These are phyloP conservation scores for Pinna nobilis DNA, from an alignment of 1,140 invertebrate genomes.

Conservation along the genomic window DNA sequence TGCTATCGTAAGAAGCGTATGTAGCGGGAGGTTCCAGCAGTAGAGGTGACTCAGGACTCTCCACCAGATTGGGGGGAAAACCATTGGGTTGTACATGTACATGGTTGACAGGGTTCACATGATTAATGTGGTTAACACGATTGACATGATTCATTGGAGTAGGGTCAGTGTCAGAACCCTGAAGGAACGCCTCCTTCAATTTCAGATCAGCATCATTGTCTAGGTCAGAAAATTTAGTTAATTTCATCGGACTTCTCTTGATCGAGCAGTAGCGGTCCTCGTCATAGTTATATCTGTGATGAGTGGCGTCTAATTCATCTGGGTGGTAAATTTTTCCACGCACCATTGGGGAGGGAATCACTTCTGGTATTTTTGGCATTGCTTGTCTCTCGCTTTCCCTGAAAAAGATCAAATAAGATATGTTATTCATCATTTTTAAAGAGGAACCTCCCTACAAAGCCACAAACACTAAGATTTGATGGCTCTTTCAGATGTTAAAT, in stretches of 20 bases:
- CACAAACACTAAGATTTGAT: no score
- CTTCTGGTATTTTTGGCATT: constrained; percentile 19
- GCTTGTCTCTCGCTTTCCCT: constrained; percentile 32
- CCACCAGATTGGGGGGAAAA: constrained; percentile 21
- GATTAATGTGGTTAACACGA: no score
- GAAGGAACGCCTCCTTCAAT: constrained; percentile 49
- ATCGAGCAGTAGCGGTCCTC: constrained; percentile 68
- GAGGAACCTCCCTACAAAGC: no score
- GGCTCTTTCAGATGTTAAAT: no score
- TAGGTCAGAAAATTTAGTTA: constrained; percentile 58
- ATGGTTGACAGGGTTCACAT: constrained; percentile 11
- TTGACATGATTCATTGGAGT: constrained; percentile 10
- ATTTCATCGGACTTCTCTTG: constrained; percentile 63
- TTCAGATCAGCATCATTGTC: constrained; percentile 45
- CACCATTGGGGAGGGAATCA: constrained; percentile 43
- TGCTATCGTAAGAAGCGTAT: constrained; percentile 39
- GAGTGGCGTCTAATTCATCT: constrained; percentile 41
- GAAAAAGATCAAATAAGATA: constrained; percentile 8
- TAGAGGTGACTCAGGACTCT: constrained; percentile 25
- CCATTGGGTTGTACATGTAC: constrained; percentile 27
- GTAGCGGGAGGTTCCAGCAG: constrained; percentile 37
- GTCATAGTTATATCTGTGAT: constrained; percentile 55
- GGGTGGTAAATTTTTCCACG: constrained; percentile 49
- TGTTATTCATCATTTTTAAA: not conserved
- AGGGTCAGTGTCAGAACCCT: constrained; percentile 28